A percentile compares a stretch with the other conserved stretches of the same genome.
Conservation (phyloP, 1,140 invertebrate genomes). For the Aethina tumida region DNA sequence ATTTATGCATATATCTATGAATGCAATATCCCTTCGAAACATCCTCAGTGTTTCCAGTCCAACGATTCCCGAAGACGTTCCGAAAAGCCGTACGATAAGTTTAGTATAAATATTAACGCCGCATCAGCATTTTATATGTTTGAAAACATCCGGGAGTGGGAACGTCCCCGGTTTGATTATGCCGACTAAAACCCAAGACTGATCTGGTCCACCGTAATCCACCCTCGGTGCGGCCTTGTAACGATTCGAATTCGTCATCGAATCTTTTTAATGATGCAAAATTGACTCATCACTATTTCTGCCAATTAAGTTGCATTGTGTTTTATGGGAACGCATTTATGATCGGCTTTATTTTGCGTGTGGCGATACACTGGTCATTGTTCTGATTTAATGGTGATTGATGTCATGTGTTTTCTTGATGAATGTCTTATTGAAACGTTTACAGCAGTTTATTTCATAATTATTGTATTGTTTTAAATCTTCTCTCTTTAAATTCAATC, state of each 20-base stretch:
- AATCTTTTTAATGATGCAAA: slow-evolving; percentile 23
- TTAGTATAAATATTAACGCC: slow-evolving; percentile 23
- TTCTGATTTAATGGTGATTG: too few relatives aligned
- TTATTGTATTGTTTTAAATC: too few relatives aligned
- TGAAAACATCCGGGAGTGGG: slow-evolving; percentile 23
- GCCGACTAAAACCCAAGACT: slow-evolving; percentile 3
- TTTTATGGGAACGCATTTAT: too few relatives aligned
- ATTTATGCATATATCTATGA: not conserved
- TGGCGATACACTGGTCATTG: too few relatives aligned
- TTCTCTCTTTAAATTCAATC: too few relatives aligned
- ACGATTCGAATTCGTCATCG: slow-evolving; percentile 23
- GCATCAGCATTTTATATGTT: slow-evolving; percentile 26
- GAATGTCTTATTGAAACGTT: too few relatives aligned
- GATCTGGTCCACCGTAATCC: slow-evolving; percentile 7
- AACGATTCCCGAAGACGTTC: slow-evolving; percentile 12
- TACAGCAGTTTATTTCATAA: too few relatives aligned
- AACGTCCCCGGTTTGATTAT: slow-evolving; percentile 20
- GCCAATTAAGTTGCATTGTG: not conserved
- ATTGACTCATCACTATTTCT: slow-evolving; percentile 22
- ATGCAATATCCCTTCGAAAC: slow-evolving; percentile 6
- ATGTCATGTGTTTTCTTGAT: too few relatives aligned
- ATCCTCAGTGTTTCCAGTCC: slow-evolving; percentile 13
- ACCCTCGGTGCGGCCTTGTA: slow-evolving; percentile 7
- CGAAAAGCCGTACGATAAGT: slow-evolving; percentile 15
- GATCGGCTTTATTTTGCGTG: too few relatives aligned